Evolutionary conservation across 2,113 vertebrate genomes (phyloP).

Genomic region (Gasterosteus nipponicus): DNA sequence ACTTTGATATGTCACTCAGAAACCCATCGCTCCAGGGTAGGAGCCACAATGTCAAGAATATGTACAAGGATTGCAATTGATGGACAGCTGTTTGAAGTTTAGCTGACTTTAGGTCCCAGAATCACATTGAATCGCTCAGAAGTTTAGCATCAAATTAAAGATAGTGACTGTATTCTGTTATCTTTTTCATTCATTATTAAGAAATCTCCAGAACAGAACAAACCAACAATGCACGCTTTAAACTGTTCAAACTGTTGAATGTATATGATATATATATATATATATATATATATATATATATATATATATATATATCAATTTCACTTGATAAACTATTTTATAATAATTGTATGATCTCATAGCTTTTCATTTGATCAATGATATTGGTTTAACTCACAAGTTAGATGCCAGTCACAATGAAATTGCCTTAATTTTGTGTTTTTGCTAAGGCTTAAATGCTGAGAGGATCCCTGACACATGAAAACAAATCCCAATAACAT

Average conservation of each 20-base stretch:
- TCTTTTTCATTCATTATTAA: neutral
- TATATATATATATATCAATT: neutral
- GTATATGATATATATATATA: too few species aligned
- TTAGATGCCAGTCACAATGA: neutral
- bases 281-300: too few species aligned
- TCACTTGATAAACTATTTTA: neutral
- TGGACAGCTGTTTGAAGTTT: conserved; percentile 42
- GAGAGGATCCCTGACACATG: too few species aligned
- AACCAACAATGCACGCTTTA: neutral
- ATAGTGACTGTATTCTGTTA: neutral
- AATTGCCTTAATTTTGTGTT: too few species aligned
- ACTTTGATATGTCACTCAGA: conserved; percentile 38
- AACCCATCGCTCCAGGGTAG: conserved; percentile 41
- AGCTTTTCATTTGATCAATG: neutral
- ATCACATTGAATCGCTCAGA: neutral
- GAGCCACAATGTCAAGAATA: conserved; percentile 44
- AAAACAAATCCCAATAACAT: too few species aligned
- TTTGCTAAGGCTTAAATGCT: too few species aligned
- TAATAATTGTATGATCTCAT: neutral
- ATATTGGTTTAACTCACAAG: neutral
- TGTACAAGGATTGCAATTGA: conserved; percentile 29
- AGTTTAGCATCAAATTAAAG: neutral
- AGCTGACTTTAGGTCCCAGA: conserved; percentile 21
- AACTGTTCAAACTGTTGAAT: neutral
- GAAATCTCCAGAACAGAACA: neutral